phyloP scores from a whole-genome alignment of 2,888 invertebrate genomes.

The Nephrotoma flavescens region DNA sequence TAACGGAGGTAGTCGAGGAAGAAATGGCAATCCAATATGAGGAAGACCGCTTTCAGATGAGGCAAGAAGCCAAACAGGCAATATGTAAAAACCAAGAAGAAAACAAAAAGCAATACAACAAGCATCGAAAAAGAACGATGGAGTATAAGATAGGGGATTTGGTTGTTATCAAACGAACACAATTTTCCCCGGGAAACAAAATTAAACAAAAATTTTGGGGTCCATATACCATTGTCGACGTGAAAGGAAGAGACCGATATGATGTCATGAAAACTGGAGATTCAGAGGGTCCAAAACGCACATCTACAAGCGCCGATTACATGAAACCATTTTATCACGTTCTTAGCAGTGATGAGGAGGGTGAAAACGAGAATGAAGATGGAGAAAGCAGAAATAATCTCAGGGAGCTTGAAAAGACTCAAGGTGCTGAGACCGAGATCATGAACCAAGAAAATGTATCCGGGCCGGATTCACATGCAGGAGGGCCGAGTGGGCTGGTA shows the following conservation, averaged over 20 bases:
- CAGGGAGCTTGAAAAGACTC: neutral
- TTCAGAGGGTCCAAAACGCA: neutral
- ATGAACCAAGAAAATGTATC: neutral
- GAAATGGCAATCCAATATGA: too few species aligned
- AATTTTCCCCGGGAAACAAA: neutral
- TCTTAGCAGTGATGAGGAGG: neutral
- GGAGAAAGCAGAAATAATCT: neutral
- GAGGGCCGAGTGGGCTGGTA: neutral
- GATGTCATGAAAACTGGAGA: neutral
- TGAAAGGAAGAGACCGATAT: neutral
- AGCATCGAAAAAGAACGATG: neutral
- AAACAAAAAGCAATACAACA: neutral
- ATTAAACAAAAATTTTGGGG: neutral
- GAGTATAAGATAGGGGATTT: neutral
- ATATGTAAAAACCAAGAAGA: too few species aligned
- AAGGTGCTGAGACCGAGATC: neutral
- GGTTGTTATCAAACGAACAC: conserved; percentile 2
- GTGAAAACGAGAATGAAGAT: neutral
- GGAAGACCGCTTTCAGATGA: too few species aligned
- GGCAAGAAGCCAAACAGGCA: too few species aligned
- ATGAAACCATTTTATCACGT: neutral
- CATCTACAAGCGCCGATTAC: neutral
- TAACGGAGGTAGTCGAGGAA: too few species aligned
- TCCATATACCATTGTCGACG: neutral
- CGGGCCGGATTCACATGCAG: neutral